These are phyloP conservation scores for Aplocera efformata DNA, from an alignment of 2,888 invertebrate genomes.

Conservation along the genomic window DNA sequence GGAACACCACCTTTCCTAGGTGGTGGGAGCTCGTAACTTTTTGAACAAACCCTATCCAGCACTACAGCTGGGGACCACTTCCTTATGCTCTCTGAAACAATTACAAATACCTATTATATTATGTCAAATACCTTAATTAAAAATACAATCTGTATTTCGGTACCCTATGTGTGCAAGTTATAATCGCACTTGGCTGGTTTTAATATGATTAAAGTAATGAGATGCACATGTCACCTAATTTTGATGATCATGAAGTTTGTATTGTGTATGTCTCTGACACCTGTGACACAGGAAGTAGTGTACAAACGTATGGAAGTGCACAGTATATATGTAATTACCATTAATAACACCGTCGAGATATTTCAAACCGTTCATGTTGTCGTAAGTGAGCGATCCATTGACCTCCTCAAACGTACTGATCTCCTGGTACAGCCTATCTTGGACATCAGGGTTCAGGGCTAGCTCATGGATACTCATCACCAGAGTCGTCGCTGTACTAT, in stretches of 20 bases:
- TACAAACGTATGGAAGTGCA: too few relatives aligned
- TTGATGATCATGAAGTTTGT: too few relatives aligned
- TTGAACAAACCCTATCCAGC: slow-evolving; percentile 69
- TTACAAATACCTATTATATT: too few relatives aligned
- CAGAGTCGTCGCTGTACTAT: slow-evolving; percentile 52
- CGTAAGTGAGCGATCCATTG: slow-evolving; percentile 37
- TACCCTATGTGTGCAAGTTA: too few relatives aligned
- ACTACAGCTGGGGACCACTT: slow-evolving; percentile 66
- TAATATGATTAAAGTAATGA: too few relatives aligned
- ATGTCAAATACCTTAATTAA: too few relatives aligned
- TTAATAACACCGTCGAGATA: slow-evolving; percentile 54
- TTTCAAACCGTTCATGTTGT: slow-evolving; percentile 43
- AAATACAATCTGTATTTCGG: too few relatives aligned
- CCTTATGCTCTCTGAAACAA: slow-evolving; percentile 62
- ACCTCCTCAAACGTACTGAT: slow-evolving; percentile 38
- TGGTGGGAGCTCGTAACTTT: slow-evolving; percentile 60
- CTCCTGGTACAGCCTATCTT: slow-evolving; percentile 55
- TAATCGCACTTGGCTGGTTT: too few relatives aligned
- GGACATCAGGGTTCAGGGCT: slow-evolving; percentile 50
- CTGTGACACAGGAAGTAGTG: too few relatives aligned
- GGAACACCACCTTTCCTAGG: slow-evolving; percentile 49
- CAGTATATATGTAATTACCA: slow-evolving; percentile 33
- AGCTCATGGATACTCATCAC: slow-evolving; percentile 51
- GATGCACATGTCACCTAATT: too few relatives aligned
- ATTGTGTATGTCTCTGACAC: too few relatives aligned